phyloP scores from a whole-genome alignment of 1,140 invertebrate species.

The Teleogryllus occipitalis region DNA sequence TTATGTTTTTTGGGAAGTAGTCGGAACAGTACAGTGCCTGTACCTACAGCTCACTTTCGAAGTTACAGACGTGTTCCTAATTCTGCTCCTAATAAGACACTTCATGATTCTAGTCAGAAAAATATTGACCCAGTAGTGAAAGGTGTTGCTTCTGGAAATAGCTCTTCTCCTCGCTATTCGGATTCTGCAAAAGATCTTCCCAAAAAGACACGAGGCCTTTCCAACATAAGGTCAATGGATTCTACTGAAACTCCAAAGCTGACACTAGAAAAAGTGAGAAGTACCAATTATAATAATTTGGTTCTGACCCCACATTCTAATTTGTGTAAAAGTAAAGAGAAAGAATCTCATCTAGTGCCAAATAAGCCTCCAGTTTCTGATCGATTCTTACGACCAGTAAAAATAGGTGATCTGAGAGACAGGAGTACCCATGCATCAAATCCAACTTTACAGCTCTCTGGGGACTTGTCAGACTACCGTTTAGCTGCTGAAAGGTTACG shows the following conservation, averaged over 20 bases:
- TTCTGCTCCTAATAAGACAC: neutral
- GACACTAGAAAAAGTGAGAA: neutral
- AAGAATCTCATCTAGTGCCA: neutral
- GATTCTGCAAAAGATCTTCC: neutral
- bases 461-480: constrained; percentile 33
- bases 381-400: neutral
- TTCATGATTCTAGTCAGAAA: neutral
- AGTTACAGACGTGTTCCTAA: constrained; percentile 56
- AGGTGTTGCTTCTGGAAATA: neutral
- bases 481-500: constrained; percentile 27
- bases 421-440: constrained; percentile 50
- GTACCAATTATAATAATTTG: neutral
- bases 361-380: neutral
- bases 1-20: constrained; percentile 47
- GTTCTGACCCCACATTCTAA: neutral
- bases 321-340: neutral
- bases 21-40: constrained; percentile 53
- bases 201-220: neutral
- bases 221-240: neutral
- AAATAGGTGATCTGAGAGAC: constrained; percentile 10
- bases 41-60: constrained; percentile 67
- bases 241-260: neutral
- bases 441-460: constrained; percentile 28
- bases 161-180: too few species aligned
- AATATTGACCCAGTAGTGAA: neutral